Evolutionary conservation across 2,113 vertebrate species (phyloP).

Genomic region (Misgurnus mizolepis): DNA sequence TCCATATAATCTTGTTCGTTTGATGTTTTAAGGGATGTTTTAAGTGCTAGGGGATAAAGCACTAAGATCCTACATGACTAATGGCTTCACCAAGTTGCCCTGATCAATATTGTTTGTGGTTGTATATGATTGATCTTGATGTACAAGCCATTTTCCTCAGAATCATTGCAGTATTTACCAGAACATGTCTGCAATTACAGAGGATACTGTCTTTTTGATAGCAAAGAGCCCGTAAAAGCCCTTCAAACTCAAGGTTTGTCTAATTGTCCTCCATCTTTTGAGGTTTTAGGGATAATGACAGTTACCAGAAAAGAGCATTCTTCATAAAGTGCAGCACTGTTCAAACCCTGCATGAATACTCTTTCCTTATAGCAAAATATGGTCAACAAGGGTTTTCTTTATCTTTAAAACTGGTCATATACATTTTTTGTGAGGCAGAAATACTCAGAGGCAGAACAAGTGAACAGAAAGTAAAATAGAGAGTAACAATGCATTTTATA

Average conservation of each 20-base stretch:
- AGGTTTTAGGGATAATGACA: constrained; percentile 51
- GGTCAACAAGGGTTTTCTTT: constrained; percentile 1
- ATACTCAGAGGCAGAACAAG: neutral
- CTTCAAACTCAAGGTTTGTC: constrained; percentile 32
- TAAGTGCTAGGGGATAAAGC: neutral
- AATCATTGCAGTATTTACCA: constrained; percentile 45
- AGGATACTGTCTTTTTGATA: constrained; percentile 57
- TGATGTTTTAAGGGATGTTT: neutral
- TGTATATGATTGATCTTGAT: neutral
- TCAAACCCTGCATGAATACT: neutral
- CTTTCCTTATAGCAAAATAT: neutral
- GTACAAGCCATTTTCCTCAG: neutral
- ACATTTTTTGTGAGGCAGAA: neutral
- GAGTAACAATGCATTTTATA: neutral
- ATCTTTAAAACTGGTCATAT: neutral
- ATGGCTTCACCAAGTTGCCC: neutral
- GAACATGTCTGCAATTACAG: constrained; percentile 51
- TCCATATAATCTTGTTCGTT: neutral
- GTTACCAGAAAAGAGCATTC: constrained; percentile 46
- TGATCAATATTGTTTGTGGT: neutral
- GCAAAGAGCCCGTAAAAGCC: constrained; percentile 56
- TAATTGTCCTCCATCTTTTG: constrained; percentile 58
- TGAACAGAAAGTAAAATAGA: too few species aligned
- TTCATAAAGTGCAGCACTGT: constrained; percentile 26
- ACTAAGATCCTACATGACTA: neutral